phyloP scores from a whole-genome alignment of 2,888 invertebrate species.

The Sericinus montela region DNA sequence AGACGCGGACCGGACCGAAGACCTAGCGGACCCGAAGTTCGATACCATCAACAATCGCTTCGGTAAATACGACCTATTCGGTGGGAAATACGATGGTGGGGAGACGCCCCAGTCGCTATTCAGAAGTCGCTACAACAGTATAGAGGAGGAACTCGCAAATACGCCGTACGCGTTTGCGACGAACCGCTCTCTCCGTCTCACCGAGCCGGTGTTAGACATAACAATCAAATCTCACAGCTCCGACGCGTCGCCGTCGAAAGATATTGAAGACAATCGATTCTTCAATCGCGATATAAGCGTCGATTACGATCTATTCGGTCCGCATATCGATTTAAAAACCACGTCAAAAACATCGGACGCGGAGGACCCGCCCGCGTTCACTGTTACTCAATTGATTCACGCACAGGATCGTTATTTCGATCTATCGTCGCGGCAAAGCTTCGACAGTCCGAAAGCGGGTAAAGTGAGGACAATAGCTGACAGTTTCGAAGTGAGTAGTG shows the following conservation, averaged over 20 bases:
- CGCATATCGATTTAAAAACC: conserved; percentile 43
- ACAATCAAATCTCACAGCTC: conserved; percentile 44
- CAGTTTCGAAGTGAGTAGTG: conserved; percentile 40
- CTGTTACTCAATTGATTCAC: conserved; percentile 66
- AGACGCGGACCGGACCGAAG: conserved; percentile 25
- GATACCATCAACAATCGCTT: conserved; percentile 69
- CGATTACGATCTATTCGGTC: conserved; percentile 53
- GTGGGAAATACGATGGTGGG: conserved; percentile 58
- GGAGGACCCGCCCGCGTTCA: conserved; percentile 54
- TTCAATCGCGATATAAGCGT: conserved; percentile 42
- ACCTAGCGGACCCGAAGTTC: conserved; percentile 53
- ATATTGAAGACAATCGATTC: conserved; percentile 60
- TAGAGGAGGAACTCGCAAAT: conserved; percentile 71
- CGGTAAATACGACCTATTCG: conserved; percentile 67
- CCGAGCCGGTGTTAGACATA: conserved; percentile 48
- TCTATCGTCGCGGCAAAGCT: conserved; percentile 45
- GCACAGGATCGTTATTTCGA: conserved; percentile 71
- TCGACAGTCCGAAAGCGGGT: conserved; percentile 27
- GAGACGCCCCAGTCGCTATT: conserved; percentile 58
- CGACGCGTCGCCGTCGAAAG: conserved; percentile 51
- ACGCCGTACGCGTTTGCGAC: conserved; percentile 74
- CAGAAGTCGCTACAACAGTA: conserved; percentile 71
- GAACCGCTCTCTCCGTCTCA: conserved; percentile 44
- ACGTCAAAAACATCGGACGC: conserved; percentile 24
- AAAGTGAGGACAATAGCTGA: conserved; percentile 27